Conservation (phyloP, 2,797 vertebrate species). For the Pelobates cultripes region DNA sequence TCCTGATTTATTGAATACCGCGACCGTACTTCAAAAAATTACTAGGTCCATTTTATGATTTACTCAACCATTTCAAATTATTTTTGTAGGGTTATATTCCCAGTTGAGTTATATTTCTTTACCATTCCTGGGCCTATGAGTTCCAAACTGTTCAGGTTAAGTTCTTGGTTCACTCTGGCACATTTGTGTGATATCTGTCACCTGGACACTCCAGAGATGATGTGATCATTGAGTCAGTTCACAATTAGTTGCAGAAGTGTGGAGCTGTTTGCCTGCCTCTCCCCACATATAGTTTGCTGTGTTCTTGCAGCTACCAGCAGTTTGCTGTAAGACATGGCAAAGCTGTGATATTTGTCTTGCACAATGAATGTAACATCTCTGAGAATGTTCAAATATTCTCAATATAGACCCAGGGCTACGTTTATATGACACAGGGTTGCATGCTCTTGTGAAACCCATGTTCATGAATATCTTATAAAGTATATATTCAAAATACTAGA, state of each 20-base stretch:
- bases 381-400: background rate
- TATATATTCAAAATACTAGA: too few relatives aligned
- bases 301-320: conserved; percentile 34
- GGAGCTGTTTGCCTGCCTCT: conserved; percentile 58
- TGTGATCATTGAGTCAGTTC: conserved; percentile 59
- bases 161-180: background rate
- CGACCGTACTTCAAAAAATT: too few relatives aligned
- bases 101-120: too few relatives aligned
- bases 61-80: too few relatives aligned
- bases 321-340: conserved; percentile 47
- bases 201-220: conserved; percentile 23
- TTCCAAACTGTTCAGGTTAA: too few relatives aligned
- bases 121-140: too few relatives aligned
- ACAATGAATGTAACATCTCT: background rate
- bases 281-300: background rate
- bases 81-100: too few relatives aligned
- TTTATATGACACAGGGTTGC: background rate
- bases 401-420: background rate
- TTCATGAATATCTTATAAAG: background rate
- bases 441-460: background rate
- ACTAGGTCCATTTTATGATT: too few relatives aligned
- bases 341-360: conserved; percentile 31
- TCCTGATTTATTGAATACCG: too few relatives aligned
- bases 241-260: conserved; percentile 56
- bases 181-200: conserved; percentile 15